Evolutionary conservation across 1,140 invertebrate genomes (phyloP), one percentile per base, ranked within the genome.

Genomic region (Eriosoma lanigerum): DNA sequence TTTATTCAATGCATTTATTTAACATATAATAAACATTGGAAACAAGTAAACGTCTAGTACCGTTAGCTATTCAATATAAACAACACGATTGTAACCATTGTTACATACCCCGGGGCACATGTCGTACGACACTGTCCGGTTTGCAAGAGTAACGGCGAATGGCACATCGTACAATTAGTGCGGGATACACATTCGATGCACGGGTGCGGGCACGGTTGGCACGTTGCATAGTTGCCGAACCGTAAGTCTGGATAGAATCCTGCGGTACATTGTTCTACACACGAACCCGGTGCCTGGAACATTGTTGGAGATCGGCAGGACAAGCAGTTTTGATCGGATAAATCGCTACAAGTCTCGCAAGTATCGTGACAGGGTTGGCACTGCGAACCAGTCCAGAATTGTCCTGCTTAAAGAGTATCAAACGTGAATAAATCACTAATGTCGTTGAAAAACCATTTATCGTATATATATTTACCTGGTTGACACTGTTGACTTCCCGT

Each of bases 91-190:
- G n/a, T n/a, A n/a, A n/a, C 32, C 32, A 8, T 38, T 8, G 32
- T n/a, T n/a, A 82, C 82, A 82, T 80, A 85, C 84, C 84, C 85
- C 10, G 58, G 26, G 32, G 84, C 92, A 83, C 93, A 94, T 2
- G 91, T 88, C 3, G 91, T 90, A 29, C 91, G 87, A 84, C 94
- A 95, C 75, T 93, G 90, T 9, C 92, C 92, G 81, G 92, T 93
- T 84, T 95, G 93, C 17, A 94, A 85, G 64, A 89, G 84, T 76
- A 95, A 85, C 0, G 91, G 90, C 52, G 89, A 88, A 19, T 89
- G 88, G 84, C 94, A 96, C 3, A 90, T 87, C 1, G 92, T 93
- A 83, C 94, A 96, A 82, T 93, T 93, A 56, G 91, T 87, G 80
- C 91, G 88, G 0, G 92, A 92, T 2, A 90, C 89, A 84, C 93